Evolutionary conservation across 2,797 vertebrate species (phyloP).

Genomic region (Cygnus olor): DNA sequence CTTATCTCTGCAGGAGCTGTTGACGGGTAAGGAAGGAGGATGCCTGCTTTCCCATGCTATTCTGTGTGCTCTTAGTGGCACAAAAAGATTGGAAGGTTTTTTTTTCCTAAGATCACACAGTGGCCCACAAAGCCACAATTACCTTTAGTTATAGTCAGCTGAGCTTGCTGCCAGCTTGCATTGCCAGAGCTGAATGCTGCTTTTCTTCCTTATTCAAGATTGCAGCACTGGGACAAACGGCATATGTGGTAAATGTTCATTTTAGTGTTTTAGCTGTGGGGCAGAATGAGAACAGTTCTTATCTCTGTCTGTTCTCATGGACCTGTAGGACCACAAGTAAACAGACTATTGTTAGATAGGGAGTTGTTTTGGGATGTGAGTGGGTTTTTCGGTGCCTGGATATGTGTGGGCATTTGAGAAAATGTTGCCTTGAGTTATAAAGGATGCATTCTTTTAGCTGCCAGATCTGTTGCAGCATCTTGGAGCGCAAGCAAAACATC

Average conservation of each 20-base stretch:
- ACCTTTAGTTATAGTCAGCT: background rate
- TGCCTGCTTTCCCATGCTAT: background rate
- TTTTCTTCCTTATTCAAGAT: background rate
- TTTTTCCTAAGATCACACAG: background rate
- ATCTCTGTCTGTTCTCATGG: background rate
- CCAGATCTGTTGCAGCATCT: background rate
- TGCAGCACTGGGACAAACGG: background rate
- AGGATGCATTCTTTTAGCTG: constrained; percentile 15
- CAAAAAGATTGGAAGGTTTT: background rate
- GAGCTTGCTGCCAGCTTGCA: background rate
- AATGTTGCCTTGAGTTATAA: constrained; percentile 36
- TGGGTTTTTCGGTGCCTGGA: constrained; percentile 2
- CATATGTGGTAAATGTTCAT: background rate
- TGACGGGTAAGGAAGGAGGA: constrained; percentile 86
- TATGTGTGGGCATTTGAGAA: background rate
- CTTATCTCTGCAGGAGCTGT: constrained; percentile 96
- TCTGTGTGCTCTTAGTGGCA: background rate
- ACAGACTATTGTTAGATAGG: background rate
- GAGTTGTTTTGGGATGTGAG: background rate
- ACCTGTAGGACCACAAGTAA: background rate
- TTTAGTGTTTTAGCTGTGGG: background rate
- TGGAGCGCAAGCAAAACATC: background rate
- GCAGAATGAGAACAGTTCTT: background rate
- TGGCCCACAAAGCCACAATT: background rate
- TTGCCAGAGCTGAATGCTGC: background rate